Percentiles rank a stretch among this genome's conserved stretches.
Conservation (phyloP, 1,140 invertebrate species). For the Drosophila grimshawi region DNA sequence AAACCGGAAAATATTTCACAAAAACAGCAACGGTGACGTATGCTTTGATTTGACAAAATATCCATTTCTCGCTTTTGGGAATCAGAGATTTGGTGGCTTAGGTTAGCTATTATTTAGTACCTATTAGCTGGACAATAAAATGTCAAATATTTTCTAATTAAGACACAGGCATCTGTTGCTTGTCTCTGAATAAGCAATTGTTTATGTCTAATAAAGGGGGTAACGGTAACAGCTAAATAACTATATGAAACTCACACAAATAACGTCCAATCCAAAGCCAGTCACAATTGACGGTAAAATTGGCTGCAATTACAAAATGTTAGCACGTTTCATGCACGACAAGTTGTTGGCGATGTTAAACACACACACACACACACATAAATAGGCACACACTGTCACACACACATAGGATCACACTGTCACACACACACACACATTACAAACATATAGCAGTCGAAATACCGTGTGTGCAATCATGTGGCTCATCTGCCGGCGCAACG, state of each 20-base stretch:
- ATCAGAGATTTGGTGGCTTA: conserved; percentile 29
- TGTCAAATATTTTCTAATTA: conserved; percentile 66
- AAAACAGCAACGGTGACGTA: not conserved
- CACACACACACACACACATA: not conserved
- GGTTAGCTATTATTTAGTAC: conserved; percentile 38
- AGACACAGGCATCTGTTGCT: conserved; percentile 31
- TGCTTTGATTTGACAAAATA: conserved; percentile 53
- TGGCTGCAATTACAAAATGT: conserved; percentile 71
- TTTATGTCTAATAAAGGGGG: conserved; percentile 32
- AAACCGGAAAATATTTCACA: conserved; percentile 54
- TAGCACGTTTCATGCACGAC: conserved; percentile 72
- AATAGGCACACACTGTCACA: not conserved
- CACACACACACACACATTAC: conserved; percentile 5
- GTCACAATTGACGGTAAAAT: conserved; percentile 72
- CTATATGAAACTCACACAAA: conserved; percentile 1
- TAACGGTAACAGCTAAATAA: conserved; percentile 24
- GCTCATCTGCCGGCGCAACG: conserved; percentile 49
- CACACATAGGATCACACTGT: too few relatives aligned
- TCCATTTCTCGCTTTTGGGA: conserved; percentile 41
- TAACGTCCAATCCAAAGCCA: conserved; percentile 38
- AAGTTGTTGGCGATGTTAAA: conserved; percentile 30
- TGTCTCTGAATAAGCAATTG: conserved; percentile 19
- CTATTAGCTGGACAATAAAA: conserved; percentile 55
- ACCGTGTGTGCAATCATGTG: conserved; percentile 6
- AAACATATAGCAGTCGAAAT: not conserved